Conservation (phyloP, 2,113 vertebrate genomes). For the Planiliza haematocheilus region DNA sequence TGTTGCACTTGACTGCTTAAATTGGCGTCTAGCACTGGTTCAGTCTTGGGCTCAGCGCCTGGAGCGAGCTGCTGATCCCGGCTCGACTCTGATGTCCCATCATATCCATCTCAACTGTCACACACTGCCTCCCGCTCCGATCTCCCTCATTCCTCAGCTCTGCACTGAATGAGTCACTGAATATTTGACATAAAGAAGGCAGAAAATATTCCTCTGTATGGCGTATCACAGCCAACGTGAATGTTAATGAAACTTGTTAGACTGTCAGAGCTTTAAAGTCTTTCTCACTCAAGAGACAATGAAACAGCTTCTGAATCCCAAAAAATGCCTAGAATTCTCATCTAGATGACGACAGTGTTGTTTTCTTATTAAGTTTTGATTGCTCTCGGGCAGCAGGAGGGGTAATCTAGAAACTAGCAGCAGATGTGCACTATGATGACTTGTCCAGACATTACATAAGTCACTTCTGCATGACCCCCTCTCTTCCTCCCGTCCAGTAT, state of each 20-base stretch:
- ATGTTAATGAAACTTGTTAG: not conserved
- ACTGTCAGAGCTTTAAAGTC: not conserved
- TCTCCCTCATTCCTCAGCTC: slow-evolving; percentile 5
- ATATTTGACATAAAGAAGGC: not conserved
- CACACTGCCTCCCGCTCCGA: not conserved
- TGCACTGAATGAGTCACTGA: not conserved
- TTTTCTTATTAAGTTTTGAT: slow-evolving; percentile 10
- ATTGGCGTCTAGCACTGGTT: slow-evolving; percentile 19
- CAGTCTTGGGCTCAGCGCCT: slow-evolving; percentile 18
- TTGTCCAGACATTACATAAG: slow-evolving; percentile 67
- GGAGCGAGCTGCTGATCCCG: slow-evolving; percentile 26
- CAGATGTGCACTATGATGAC: slow-evolving; percentile 55
- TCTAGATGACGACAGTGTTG: not conserved
- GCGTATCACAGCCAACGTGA: not conserved
- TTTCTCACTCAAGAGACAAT: too few species aligned
- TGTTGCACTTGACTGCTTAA: slow-evolving; percentile 25
- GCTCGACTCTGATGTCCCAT: slow-evolving; percentile 36
- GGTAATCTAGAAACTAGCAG: slow-evolving; percentile 25
- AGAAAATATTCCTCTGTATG: not conserved
- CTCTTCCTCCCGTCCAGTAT: not conserved
- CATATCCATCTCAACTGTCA: slow-evolving; percentile 38
- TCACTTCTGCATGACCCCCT: slow-evolving; percentile 13
- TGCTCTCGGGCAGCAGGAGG: slow-evolving; percentile 1
- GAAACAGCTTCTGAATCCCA: not conserved
- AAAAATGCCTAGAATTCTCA: not conserved